Conservation (phyloP, 1,140 invertebrate species). For the Ephestia elutella region DNA sequence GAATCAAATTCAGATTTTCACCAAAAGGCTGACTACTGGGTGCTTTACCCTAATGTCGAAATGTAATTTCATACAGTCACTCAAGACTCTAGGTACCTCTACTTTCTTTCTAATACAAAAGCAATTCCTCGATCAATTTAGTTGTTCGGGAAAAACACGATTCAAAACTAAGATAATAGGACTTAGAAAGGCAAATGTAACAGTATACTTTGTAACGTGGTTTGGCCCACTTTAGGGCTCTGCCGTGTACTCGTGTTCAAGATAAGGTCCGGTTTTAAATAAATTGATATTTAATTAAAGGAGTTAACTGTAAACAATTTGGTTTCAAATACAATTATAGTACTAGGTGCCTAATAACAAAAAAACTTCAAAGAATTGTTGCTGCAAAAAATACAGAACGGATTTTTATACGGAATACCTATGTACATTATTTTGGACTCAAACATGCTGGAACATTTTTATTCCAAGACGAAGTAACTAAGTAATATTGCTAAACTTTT, state of each 20-base stretch:
- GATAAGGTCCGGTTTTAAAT: slow-evolving; percentile 13
- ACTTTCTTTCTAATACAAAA: slow-evolving; percentile 1
- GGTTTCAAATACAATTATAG: too few species aligned
- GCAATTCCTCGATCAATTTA: neutral
- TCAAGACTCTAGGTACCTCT: neutral
- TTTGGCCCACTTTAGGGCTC: slow-evolving; percentile 28
- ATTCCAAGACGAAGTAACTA: too few species aligned
- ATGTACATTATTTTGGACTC: too few species aligned
- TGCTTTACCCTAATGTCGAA: too few species aligned
- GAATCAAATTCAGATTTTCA: too few species aligned
- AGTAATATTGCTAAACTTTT: too few species aligned
- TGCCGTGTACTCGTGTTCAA: slow-evolving; percentile 14
- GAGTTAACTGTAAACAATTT: neutral
- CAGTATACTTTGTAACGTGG: slow-evolving; percentile 32
- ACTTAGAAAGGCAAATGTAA: slow-evolving; percentile 54
- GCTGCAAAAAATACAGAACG: too few species aligned
- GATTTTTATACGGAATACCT: too few species aligned
- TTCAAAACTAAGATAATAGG: slow-evolving; percentile 5
- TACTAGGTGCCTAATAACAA: too few species aligned
- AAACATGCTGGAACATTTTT: too few species aligned
- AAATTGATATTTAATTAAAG: neutral
- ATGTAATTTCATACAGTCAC: neutral
- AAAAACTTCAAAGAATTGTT: too few species aligned
- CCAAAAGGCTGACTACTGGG: too few species aligned
- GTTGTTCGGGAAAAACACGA: neutral